Percentiles rank a stretch among this genome's conserved stretches.
phyloP scores from a whole-genome alignment of 2,888 invertebrate species.

The Heliconius ismenius region DNA sequence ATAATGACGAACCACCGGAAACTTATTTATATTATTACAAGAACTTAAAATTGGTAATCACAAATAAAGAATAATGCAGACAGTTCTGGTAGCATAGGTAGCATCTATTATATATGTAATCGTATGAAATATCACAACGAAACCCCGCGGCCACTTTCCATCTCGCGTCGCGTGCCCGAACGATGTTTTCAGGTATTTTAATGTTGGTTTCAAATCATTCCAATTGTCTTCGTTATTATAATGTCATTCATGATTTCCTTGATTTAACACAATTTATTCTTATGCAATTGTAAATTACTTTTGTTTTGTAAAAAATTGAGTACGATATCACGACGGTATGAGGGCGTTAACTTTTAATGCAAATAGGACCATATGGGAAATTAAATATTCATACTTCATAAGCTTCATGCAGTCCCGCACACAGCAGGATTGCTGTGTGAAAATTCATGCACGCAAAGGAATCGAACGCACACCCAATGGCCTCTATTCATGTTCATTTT shows the following conservation, averaged over 20 bases:
- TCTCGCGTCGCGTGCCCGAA: constrained; percentile 41
- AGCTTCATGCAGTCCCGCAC: no score
- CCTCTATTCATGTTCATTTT: no score
- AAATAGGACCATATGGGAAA: not conserved
- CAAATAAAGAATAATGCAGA: constrained; percentile 13
- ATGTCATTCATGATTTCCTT: constrained; percentile 33
- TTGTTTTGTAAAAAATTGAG: constrained; percentile 1
- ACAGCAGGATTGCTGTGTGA: not conserved
- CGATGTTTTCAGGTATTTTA: constrained; percentile 26
- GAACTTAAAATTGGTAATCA: not conserved
- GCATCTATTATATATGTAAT: constrained; percentile 7
- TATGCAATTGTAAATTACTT: constrained; percentile 15
- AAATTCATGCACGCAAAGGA: no score
- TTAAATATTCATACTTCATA: not conserved
- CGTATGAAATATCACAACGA: constrained; percentile 27
- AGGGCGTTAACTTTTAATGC: not conserved
- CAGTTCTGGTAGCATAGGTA: constrained; percentile 27
- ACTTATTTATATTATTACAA: no score
- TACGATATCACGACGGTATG: not conserved
- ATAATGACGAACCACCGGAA: no score
- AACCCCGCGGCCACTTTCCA: constrained; percentile 44
- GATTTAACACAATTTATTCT: constrained; percentile 25
- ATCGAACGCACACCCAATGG: no score
- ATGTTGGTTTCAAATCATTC: constrained; percentile 30
- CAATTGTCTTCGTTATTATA: constrained; percentile 18